Evolutionary conservation across 2,888 invertebrate species (phyloP).

Genomic region (Yponomeuta evonymella): DNA sequence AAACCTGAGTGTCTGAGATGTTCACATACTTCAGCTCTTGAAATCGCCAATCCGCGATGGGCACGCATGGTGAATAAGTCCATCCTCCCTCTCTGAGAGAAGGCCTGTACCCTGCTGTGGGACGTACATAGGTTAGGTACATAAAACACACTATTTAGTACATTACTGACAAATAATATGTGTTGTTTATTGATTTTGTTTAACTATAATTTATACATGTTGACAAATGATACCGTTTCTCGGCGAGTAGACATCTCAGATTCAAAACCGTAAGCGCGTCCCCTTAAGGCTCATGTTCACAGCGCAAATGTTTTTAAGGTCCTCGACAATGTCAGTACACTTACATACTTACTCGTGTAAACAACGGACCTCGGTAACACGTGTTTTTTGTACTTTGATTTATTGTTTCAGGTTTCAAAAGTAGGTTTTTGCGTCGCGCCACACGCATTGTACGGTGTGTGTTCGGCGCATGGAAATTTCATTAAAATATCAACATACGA

Average conservation of each 20-base stretch:
- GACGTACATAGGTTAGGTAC: too few relatives aligned
- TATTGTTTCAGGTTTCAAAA: slow-evolving; percentile 69
- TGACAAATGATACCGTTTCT: background rate
- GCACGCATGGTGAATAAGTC: too few relatives aligned
- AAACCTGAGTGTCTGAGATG: too few relatives aligned
- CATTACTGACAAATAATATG: too few relatives aligned
- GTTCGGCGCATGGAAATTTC: slow-evolving; percentile 44
- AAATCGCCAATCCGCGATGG: too few relatives aligned
- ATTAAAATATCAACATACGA: slow-evolving; percentile 23
- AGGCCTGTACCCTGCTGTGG: too few relatives aligned
- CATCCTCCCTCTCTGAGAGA: too few relatives aligned
- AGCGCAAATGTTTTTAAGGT: slow-evolving; percentile 43
- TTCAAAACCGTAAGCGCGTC: slow-evolving; percentile 26
- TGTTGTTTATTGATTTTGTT: too few relatives aligned
- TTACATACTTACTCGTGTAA: slow-evolving; percentile 37
- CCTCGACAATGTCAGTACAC: slow-evolving; percentile 58
- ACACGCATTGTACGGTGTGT: slow-evolving; percentile 51
- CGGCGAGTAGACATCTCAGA: too few relatives aligned
- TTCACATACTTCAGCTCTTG: too few relatives aligned
- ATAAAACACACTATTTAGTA: too few relatives aligned
- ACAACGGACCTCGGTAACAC: slow-evolving; percentile 67
- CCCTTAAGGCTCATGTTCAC: slow-evolving; percentile 44
- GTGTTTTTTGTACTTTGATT: slow-evolving; percentile 70
- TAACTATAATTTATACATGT: too few relatives aligned
- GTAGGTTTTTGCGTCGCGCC: slow-evolving; percentile 60